Conservation (phyloP, 1,140 invertebrate genomes). For the Venturia canescens region DNA sequence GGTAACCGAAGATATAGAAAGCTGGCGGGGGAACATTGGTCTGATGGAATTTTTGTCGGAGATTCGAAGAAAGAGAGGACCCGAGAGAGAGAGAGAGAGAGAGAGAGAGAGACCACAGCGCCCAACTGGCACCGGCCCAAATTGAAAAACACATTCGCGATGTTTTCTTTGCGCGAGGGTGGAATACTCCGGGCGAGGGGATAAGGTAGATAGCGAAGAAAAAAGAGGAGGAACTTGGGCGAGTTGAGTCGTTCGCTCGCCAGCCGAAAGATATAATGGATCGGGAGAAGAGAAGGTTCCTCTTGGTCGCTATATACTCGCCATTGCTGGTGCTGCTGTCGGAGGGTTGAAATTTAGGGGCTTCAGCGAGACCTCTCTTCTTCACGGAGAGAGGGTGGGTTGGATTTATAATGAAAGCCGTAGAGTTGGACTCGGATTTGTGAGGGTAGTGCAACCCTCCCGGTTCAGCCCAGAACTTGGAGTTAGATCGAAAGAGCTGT, state of each 20-base stretch:
- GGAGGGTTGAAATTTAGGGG: conserved; percentile 72
- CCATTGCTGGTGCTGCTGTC: conserved; percentile 26
- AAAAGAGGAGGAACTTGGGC: conserved; percentile 39
- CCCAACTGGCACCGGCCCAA: conserved; percentile 64
- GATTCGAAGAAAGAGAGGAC: conserved; percentile 27
- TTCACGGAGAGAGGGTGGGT: conserved; percentile 53
- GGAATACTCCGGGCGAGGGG: conserved; percentile 40
- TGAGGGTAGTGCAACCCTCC: conserved; percentile 66
- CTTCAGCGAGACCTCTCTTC: conserved; percentile 60
- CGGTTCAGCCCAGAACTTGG: not conserved
- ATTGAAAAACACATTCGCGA: conserved; percentile 69
- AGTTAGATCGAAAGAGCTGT: conserved; percentile 29
- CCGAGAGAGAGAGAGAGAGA: conserved; percentile 44
- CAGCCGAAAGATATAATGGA: conserved; percentile 73
- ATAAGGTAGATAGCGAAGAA: conserved; percentile 40
- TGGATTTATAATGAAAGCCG: conserved; percentile 77
- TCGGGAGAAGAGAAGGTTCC: conserved; percentile 62
- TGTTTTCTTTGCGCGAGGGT: conserved; percentile 67
- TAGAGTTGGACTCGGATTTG: conserved; percentile 75
- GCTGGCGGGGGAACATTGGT: not conserved
- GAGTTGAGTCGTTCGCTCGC: conserved; percentile 34
- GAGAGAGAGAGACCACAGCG: conserved; percentile 54
- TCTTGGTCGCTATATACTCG: conserved; percentile 32
- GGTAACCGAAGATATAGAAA: conserved; percentile 22
- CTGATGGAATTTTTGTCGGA: conserved; percentile 42